These are phyloP conservation scores for Cygnus olor DNA, from an alignment of 2,797 vertebrate genomes.

Conservation along the genomic window DNA sequence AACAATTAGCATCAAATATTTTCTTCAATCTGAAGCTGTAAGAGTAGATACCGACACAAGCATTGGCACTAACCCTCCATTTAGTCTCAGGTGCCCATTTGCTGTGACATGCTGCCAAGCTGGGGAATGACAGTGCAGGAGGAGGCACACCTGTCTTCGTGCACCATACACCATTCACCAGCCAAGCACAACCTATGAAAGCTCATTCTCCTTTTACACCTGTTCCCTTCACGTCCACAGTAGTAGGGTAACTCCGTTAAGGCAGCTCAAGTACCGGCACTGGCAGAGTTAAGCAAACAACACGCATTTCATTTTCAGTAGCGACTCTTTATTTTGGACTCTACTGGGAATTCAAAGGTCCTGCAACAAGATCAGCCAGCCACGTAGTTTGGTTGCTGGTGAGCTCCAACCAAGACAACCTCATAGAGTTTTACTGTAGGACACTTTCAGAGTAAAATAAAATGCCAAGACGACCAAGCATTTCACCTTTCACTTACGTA, in stretches of 20 bases:
- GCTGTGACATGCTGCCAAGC: background rate
- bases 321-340: background rate
- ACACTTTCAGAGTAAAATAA: background rate
- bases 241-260: background rate
- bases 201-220: background rate
- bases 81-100: background rate
- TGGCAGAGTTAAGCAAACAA: background rate
- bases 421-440: background rate
- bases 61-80: background rate
- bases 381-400: background rate
- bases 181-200: background rate
- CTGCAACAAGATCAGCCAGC: background rate
- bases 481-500: background rate
- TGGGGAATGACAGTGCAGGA: background rate
- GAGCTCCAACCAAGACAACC: background rate
- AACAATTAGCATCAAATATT: background rate
- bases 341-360: background rate
- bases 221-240: background rate
- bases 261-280: background rate
- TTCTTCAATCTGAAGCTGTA: background rate
- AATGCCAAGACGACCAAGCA: background rate
- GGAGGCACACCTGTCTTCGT: background rate
- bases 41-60: background rate
- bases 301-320: accelerated
- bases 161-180: background rate